Evolutionary conservation across 2,888 invertebrate species (phyloP), one percentile per base, ranked within the genome.

Genomic region (Boloria selene): DNA sequence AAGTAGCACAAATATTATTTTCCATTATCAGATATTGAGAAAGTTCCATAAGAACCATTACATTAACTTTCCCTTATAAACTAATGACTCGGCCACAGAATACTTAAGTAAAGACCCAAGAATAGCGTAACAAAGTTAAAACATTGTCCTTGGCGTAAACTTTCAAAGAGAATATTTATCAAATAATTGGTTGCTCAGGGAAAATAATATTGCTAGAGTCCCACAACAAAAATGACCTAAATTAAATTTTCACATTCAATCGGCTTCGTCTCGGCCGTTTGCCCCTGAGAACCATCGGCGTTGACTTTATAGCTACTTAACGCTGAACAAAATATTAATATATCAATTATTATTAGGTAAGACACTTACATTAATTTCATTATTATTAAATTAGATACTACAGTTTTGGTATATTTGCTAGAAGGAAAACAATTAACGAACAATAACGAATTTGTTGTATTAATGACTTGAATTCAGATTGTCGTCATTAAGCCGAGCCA

Each of bases 201-300:
- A 66, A 82, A 81, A 85, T 83, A 85, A 88, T 88, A 86, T 84
- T 85, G 80, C 80, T 82, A 82, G 78, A 64, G 79, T 80, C 80
- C 77, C 74, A 79, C 82, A 81, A 83, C 84, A 85, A 86, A 88
- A 88, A 87, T 88, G 84, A 89, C 86, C 85, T 83, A 85, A 87
- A 89, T 89, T 88, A 89, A 89, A 88, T 88, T 90, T 90, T 90
- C 65, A 90, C 85, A 90, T 90, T 90, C 87, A 89, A 90, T 89
- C 89, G 86, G 44, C 80, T 67, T 61, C 68, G 67, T 66, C 69
- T 70, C 83, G 82, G 83, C 75, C 85, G 85, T 86, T 84, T 87
- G 80, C 88, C 86, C 88, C 79, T 73, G 86, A 86, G 87, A 85
- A 80, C 81, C 83, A 86, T 87, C 84, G 84, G 78, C 73, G 75